Conservation (phyloP, 2,113 vertebrate species). For the Gopherus evgoodei region DNA sequence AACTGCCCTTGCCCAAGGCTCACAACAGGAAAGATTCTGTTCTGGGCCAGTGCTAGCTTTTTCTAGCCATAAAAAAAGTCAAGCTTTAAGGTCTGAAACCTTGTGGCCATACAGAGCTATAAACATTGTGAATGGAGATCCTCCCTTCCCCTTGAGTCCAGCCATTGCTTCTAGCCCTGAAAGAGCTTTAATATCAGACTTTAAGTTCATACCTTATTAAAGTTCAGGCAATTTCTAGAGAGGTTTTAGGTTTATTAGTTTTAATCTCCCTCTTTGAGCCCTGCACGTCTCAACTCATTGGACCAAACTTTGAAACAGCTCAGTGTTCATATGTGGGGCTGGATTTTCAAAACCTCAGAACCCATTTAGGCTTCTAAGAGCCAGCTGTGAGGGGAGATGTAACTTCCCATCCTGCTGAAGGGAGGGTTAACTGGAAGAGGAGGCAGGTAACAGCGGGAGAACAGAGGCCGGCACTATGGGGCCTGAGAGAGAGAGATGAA, state of each 20-base stretch:
- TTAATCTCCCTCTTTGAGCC: background rate
- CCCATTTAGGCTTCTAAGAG: background rate
- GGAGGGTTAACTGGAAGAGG: background rate
- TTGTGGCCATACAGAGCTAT: background rate
- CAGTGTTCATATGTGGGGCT: background rate
- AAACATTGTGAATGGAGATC: background rate
- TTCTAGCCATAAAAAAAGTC: background rate
- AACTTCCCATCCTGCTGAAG: background rate
- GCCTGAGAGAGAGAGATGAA: background rate
- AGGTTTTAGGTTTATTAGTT: background rate
- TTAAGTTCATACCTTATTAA: background rate
- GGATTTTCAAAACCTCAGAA: background rate
- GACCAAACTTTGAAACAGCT: background rate
- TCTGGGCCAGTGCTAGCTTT: background rate
- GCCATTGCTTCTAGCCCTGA: background rate
- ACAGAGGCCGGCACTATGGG: background rate
- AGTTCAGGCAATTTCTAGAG: background rate
- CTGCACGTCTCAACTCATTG: background rate
- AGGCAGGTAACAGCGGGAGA: too few species aligned
- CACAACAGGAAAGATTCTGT: conserved; percentile 1
- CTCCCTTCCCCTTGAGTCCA: background rate
- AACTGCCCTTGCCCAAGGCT: conserved; percentile 38
- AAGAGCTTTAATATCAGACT: background rate
- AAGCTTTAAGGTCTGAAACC: background rate
- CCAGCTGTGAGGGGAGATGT: background rate